phyloP scores from a whole-genome alignment of 2,113 vertebrate species.

The Tachycineta bicolor region DNA sequence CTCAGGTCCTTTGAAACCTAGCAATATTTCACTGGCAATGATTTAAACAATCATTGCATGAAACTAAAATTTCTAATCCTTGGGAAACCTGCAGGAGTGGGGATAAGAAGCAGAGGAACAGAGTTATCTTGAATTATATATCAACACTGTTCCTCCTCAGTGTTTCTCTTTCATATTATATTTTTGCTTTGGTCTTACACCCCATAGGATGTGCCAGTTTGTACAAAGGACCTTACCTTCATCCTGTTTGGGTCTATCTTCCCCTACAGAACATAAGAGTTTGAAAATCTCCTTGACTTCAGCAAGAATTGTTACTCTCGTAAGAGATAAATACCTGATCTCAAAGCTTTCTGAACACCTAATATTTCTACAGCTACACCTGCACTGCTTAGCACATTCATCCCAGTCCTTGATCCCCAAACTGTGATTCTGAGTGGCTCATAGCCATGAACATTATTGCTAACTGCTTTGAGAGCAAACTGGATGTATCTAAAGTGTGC shows the following conservation, averaged over 20 bases:
- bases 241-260: not conserved
- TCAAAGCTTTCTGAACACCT: not conserved
- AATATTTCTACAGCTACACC: not conserved
- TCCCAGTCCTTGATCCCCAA: not conserved
- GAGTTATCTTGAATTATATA: not conserved
- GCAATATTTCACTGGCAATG: not conserved
- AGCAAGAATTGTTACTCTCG: not conserved
- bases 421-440: not conserved
- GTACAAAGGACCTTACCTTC: not conserved
- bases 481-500: not conserved
- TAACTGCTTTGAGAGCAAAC: not conserved
- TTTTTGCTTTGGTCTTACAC: not conserved
- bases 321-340: not conserved
- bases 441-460: not conserved
- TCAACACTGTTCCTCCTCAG: not conserved
- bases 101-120: not conserved
- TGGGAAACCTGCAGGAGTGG: not conserved
- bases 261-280: not conserved
- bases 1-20: not conserved
- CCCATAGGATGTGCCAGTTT: not conserved
- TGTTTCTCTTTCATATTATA: not conserved
- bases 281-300: not conserved
- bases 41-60: not conserved
- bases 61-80: not conserved
- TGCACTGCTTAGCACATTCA: not conserved